Base-by-base conservation (phyloP, 2,113 vertebrate species). In the Spermophilus dauricus region DNA sequence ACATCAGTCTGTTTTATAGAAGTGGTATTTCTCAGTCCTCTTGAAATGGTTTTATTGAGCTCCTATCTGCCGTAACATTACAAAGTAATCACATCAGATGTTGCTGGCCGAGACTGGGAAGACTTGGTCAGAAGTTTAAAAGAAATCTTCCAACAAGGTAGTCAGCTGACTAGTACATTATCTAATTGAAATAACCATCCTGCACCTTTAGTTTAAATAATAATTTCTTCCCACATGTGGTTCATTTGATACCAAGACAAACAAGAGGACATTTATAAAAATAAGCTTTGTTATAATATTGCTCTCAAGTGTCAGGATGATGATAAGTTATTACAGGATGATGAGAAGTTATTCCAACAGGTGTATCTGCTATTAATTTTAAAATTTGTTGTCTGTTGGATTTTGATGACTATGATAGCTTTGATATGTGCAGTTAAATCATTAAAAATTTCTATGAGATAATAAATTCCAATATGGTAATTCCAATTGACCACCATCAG, bases 41-140 rank as follows among this genome's bases (percentile, higher is more conserved):
- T 81, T 94, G 86, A 96, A 85, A 91, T 65, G 94, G 81, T 73
- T 95, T 97, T 94, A 95, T 83, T 61, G 72, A 83, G 67, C 92
- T 48, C 53, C 67, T 61, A 76, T 84, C 24, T 51, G 48, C 51
- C 37, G 17, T 32, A 75, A 89, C 5, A 14, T 84, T 88, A 95
- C n/a, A 67, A 86, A 48, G 72, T 69, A 95, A 95, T 93, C 91
- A 83, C 73, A 56, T 85, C 69, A 61, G 67, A 48, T 69, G 32
- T 20, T 87, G 16, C 82, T 91, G 65, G 61, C 91, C 75, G 53
- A 88, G 84, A 8, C 26, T 63, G 61, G 26, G 2, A 72, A 85
- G 73, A 63, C 39, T 8, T 85, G 91, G 81, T 82, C 94, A 70
- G 70, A 39, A 72, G 42, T 63, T 93, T 70, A 88, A 73, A 96